Base-by-base conservation (phyloP, 2,888 invertebrate species). In the Arctia plantaginis region DNA sequence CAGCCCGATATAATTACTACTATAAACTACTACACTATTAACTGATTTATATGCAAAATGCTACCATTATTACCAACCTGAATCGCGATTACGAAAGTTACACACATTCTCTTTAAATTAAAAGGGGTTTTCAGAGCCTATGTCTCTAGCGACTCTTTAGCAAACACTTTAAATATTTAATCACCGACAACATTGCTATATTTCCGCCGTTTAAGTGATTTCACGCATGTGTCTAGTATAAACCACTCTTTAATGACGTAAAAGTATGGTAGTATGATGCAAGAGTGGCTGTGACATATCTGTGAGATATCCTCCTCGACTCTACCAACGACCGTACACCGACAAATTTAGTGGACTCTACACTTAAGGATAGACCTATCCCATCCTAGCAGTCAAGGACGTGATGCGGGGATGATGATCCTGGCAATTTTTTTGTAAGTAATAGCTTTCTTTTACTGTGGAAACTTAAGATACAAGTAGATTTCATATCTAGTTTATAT, bases 141-240 rank as follows among this genome's bases (percentile, higher is more conserved):
- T 3, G 13, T 27, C 55, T 59, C 13, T n/a, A 3, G 55, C 13
- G 13, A 13, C 13, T 59, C 13, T n/a, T 27, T 15, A 59, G 27
- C 27, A 27, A 27, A n/a, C 55, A 27, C 6, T 6, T 59, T 59
- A 59, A 59, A 59, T 8, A 27, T 59, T 15, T 59, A 27, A 59
- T 59, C 59, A 27, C 27, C 59, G 15, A 1, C 27, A 59, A 27
- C n/a, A 59, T 59, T 59, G 27, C 59, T 59, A 27, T 27, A 59
- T 59, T 59, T 59, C 59, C 59, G 59, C 59, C 59, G 27, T 59
- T 59, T 59, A 27, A 27, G 59, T 59, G 27, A 59, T 59, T 59
- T 59, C 59, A 27, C 59, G 59, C 27, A 27, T 27, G 59, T 15
- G 59, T 27, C 27, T 6, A 10, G 59, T 27, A 59, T 27, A 27